Base-by-base conservation (phyloP, 1,140 invertebrate genomes). In the Psix sp. region DNA sequence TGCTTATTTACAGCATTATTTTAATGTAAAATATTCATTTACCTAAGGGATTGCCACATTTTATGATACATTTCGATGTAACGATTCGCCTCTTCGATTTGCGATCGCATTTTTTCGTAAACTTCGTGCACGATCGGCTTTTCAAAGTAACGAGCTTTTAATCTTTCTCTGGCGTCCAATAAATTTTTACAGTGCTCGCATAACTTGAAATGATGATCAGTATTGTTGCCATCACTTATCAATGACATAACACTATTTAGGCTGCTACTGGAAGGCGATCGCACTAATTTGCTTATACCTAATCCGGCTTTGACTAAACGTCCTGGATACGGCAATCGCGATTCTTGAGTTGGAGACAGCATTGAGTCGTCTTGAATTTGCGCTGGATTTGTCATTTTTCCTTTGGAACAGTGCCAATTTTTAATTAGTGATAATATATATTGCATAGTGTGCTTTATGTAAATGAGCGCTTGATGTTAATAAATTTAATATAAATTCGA, bases 131-230 rank as follows among this genome's bases (percentile, higher is more conserved):
- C 90, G 1, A 91, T 87, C 2, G 96, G 94, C 78, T 94, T 94
- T 16, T 90, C 90, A 65, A 92, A 93, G 72, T 93, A 90, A 57
- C 92, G 92, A 62, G 95, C 93, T 79, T 96, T 93, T 72, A 94
- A 90, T 76, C 92, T 91, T 80, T 95, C 92, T 39, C 95, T 85
- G 11, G 91, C 86, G 70, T 96, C 94, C n/a, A 98, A 88, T 17
- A 97, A 88, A 78, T 91, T 89, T 52, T 93, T 92, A 80, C 96
- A 98, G 76, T 95, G 93, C 17, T 90, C 88, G 82, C 96, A 98
- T 10, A 95, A 88, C 51, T 96, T 89, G 33, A 98, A 90, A 63
- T 90, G 89, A 26, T 92, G 90, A 49, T 92, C 91, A 38, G 89
- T 49, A 14, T 71, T 73, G 1, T 68, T 83, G 1, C 90, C 85